phyloP scores from a whole-genome alignment of 2,888 invertebrate genomes.

The Hirtodrosophila alboralis region DNA sequence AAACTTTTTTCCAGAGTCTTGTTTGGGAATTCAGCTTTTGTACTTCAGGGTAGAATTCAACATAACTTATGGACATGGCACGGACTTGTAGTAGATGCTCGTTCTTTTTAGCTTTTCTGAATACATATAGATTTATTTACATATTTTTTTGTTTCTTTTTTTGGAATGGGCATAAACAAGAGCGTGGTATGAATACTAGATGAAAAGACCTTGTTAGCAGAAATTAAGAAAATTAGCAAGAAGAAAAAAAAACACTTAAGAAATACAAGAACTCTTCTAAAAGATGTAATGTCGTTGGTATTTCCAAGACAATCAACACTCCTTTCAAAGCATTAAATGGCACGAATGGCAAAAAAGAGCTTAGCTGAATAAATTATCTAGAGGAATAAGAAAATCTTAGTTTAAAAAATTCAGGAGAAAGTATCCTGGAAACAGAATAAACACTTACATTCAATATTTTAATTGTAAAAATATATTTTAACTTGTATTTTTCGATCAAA shows the following conservation, averaged over 20 bases:
- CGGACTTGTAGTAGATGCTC: conserved; percentile 15
- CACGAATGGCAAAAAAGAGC: too few relatives aligned
- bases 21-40: conserved; percentile 32
- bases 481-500: too few relatives aligned
- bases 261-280: neutral
- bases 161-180: neutral
- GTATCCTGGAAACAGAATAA: too few relatives aligned
- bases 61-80: conserved; percentile 48
- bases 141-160: conserved; percentile 29
- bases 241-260: neutral
- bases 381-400: too few relatives aligned
- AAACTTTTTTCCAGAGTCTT: conserved; percentile 53
- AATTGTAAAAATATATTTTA: too few relatives aligned
- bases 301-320: too few relatives aligned
- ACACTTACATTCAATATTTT: too few relatives aligned
- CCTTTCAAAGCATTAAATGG: too few relatives aligned
- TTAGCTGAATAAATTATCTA: too few relatives aligned
- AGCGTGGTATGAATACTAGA: conserved; percentile 1
- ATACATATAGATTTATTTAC: conserved; percentile 40
- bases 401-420: too few relatives aligned
- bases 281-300: neutral
- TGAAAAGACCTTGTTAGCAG: neutral
- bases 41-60: conserved; percentile 30
- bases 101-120: conserved; percentile 44
- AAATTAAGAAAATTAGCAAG: neutral